These are phyloP conservation scores for Lepus oiostolus DNA, from an alignment of 2,797 vertebrate species.

Conservation along the genomic window DNA sequence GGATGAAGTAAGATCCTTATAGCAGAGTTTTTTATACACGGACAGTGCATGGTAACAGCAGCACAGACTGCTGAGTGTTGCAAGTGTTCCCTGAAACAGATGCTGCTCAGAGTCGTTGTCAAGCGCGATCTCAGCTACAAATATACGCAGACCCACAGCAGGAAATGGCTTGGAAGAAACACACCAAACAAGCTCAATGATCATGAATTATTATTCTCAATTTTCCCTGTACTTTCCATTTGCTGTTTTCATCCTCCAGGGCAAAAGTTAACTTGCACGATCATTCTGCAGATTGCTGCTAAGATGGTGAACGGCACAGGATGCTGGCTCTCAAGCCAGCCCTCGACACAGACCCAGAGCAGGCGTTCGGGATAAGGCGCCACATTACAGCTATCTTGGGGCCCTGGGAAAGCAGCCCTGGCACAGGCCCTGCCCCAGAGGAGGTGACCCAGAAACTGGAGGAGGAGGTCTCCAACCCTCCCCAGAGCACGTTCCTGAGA, in stretches of 20 bases:
- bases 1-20: constrained; percentile 19
- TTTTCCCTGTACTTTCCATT: neutral
- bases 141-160: neutral
- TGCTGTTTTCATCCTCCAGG: neutral
- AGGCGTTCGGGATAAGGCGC: neutral
- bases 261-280: neutral
- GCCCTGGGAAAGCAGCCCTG: neutral
- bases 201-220: neutral
- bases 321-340: neutral
- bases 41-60: neutral
- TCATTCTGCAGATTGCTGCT: constrained; percentile 15
- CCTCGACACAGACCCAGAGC: neutral
- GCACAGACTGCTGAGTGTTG: neutral
- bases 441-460: neutral
- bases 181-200: neutral
- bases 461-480: neutral
- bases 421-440: neutral
- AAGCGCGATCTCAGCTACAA: neutral
- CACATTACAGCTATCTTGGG: neutral
- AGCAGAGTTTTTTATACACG: neutral
- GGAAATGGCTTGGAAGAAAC: constrained; percentile 30
- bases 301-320: neutral
- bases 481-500: neutral
- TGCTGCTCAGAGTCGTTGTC: neutral
- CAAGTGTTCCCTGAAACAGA: constrained; percentile 12